These are phyloP conservation scores for Ardeotis arabs DNA, from an alignment of 2,113 vertebrate species.

Conservation along the genomic window DNA sequence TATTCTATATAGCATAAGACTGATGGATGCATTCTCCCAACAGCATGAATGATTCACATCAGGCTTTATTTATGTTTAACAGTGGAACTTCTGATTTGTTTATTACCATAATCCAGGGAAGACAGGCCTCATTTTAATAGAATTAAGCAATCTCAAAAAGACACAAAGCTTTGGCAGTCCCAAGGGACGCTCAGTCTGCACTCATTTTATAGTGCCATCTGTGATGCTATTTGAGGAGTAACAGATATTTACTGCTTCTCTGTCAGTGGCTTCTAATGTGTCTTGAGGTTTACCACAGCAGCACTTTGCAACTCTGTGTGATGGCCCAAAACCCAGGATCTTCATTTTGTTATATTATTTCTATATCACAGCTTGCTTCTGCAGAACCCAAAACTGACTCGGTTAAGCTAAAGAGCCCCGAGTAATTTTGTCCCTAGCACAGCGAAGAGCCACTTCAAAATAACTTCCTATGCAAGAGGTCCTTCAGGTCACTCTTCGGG, in stretches of 20 bases:
- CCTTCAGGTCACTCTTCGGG: not conserved
- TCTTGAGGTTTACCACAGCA: not conserved
- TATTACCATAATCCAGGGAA: conserved; percentile 20
- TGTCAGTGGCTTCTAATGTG: not conserved
- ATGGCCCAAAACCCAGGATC: not conserved
- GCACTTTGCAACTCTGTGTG: not conserved
- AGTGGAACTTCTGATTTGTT: not conserved
- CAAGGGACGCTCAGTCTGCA: not conserved
- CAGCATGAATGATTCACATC: not conserved
- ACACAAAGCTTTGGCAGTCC: conserved; percentile 3
- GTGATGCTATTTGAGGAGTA: not conserved
- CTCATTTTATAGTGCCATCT: conserved; percentile 8
- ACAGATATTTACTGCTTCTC: not conserved
- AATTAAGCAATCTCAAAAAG: conserved; percentile 27
- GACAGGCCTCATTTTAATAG: not conserved
- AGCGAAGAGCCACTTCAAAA: not conserved
- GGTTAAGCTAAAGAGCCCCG: not conserved
- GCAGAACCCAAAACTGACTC: not conserved
- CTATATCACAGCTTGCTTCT: not conserved
- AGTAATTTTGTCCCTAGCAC: not conserved
- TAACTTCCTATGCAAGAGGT: not conserved
- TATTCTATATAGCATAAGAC: not conserved
- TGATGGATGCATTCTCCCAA: not conserved
- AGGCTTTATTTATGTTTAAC: not conserved
- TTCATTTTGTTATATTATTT: not conserved